phyloP scores from a whole-genome alignment of 2,888 invertebrate genomes.

The Oscheius sp. region DNA sequence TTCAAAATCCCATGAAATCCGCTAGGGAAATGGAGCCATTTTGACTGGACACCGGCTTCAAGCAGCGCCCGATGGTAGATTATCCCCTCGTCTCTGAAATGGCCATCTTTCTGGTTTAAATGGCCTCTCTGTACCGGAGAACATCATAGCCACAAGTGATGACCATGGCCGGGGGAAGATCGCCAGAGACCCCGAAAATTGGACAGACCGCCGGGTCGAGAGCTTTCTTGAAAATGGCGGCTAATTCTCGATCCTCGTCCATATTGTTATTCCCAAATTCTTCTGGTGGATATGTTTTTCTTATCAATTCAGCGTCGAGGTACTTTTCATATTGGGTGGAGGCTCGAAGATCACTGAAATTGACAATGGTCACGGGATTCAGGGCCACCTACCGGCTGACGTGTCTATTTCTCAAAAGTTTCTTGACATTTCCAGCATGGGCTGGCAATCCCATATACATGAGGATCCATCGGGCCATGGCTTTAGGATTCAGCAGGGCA shows the following conservation, averaged over 20 bases:
- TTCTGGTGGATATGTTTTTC: conserved; percentile 2
- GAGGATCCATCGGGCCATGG: conserved; percentile 65
- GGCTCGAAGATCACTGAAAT: conserved; percentile 37
- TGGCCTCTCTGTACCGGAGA: conserved; percentile 41
- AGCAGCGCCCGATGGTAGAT: neutral
- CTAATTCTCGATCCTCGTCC: conserved; percentile 40
- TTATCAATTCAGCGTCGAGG: conserved; percentile 14
- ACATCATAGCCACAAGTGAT: conserved; percentile 69
- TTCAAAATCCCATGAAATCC: neutral
- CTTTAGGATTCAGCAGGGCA: conserved; percentile 53
- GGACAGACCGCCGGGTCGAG: conserved; percentile 65
- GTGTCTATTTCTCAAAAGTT: conserved; percentile 64
- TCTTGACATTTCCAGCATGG: conserved; percentile 58
- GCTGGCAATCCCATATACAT: conserved; percentile 68
- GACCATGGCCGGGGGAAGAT: conserved; percentile 64
- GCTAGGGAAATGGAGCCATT: neutral
- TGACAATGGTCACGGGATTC: too few relatives aligned
- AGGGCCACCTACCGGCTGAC: conserved; percentile 48
- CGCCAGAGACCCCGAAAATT: conserved; percentile 57
- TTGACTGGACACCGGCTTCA: neutral
- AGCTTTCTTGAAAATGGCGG: conserved; percentile 40
- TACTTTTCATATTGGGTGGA: conserved; percentile 29
- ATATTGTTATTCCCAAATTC: conserved; percentile 12
- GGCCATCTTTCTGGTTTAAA: too few relatives aligned
- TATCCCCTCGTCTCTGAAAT: conserved; percentile 14